Conservation (phyloP, 2,888 invertebrate genomes). For the Danaus chrysippus region DNA sequence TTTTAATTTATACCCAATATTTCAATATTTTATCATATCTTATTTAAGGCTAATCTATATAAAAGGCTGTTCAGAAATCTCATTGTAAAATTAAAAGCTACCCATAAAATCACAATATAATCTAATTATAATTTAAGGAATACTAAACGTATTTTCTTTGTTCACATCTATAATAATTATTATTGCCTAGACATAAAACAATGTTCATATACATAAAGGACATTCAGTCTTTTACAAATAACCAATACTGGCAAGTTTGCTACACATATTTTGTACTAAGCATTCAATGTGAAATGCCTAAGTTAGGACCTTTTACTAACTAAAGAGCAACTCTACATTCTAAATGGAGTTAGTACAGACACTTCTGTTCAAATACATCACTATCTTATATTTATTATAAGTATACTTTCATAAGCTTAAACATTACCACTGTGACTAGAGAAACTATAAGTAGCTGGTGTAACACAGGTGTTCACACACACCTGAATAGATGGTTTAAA, state of each 20-base stretch:
- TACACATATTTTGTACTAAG: slow-evolving; percentile 73
- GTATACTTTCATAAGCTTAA: slow-evolving; percentile 46
- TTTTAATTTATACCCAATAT: neutral
- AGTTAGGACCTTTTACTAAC: slow-evolving; percentile 65
- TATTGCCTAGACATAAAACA: slow-evolving; percentile 61
- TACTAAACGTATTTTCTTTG: slow-evolving; percentile 24
- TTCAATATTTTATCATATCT: neutral
- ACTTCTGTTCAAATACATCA: slow-evolving; percentile 31
- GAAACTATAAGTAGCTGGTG: slow-evolving; percentile 77
- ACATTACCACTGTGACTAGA: slow-evolving; percentile 77
- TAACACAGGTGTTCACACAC: slow-evolving; percentile 74
- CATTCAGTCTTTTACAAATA: slow-evolving; percentile 77
- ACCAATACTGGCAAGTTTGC: slow-evolving; percentile 80
- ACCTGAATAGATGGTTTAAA: slow-evolving; percentile 77
- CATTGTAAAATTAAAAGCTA: slow-evolving; percentile 30
- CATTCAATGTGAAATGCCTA: slow-evolving; percentile 60
- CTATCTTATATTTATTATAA: slow-evolving; percentile 36
- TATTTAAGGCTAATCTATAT: neutral
- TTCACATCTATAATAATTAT: slow-evolving; percentile 34
- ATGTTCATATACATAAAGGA: slow-evolving; percentile 66
- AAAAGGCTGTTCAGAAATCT: slow-evolving; percentile 17
- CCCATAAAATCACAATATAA: slow-evolving; percentile 32
- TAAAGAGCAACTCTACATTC: slow-evolving; percentile 35
- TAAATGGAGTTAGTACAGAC: slow-evolving; percentile 5
- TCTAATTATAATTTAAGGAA: slow-evolving; percentile 27